phyloP scores from a whole-genome alignment of 2,113 vertebrate genomes.

The Anoura caudifer region DNA sequence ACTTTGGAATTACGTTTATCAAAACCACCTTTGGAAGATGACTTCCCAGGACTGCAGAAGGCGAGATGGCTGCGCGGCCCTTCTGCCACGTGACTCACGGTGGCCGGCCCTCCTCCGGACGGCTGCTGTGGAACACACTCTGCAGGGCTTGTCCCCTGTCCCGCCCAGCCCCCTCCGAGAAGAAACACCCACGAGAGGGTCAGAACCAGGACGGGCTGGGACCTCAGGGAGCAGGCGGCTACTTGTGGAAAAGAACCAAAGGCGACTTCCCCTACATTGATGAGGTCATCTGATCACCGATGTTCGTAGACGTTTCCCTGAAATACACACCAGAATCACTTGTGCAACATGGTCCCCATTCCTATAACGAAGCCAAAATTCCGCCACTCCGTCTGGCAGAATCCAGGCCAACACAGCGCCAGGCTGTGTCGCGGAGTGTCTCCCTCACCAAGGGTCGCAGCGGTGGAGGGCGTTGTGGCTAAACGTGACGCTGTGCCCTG shows the following conservation, averaged over 20 bases:
- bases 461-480: rapidly evolving
- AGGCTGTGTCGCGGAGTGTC: not conserved
- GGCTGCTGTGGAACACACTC: not conserved
- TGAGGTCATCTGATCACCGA: not conserved
- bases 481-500: not conserved
- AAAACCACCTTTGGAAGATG: not conserved
- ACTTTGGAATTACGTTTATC: not conserved
- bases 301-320: not conserved
- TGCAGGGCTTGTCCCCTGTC: rapidly evolving
- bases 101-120: not conserved
- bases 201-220: rapidly evolving
- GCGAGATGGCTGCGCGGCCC: rapidly evolving
- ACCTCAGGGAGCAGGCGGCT: rapidly evolving
- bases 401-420: not conserved
- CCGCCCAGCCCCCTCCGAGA: rapidly evolving
- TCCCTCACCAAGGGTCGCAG: not conserved
- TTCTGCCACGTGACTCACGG: not conserved
- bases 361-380: not conserved
- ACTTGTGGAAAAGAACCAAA: not conserved
- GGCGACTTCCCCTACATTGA: not conserved
- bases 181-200: not conserved
- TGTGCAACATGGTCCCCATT: rapidly evolving
- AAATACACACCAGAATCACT: rapidly evolving
- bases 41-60: not conserved
- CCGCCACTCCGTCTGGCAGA: not conserved